A percentile compares a stretch with the other conserved stretches of the same genome.
Evolutionary conservation across 1,140 invertebrate genomes (phyloP).

Genomic region (Drosophila sp.): DNA sequence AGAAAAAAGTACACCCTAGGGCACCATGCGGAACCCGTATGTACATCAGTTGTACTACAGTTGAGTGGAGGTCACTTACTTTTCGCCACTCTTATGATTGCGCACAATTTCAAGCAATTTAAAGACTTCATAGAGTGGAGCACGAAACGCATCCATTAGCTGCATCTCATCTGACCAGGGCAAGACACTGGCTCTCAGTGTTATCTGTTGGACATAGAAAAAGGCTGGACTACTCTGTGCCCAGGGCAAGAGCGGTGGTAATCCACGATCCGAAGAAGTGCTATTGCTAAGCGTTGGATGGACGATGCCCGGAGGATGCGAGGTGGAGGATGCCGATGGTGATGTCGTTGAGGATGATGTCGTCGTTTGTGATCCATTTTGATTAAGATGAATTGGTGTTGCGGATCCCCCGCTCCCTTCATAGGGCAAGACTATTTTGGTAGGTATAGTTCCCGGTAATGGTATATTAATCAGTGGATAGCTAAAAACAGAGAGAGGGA

Average conservation of each 20-base stretch:
- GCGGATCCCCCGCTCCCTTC: conserved; percentile 49
- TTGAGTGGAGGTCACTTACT: conserved; percentile 84
- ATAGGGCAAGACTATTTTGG: conserved; percentile 81
- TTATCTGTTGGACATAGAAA: conserved; percentile 93
- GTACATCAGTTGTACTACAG: conserved; percentile 5
- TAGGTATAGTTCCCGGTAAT: conserved; percentile 82
- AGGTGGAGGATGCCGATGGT: background rate
- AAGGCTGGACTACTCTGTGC: conserved; percentile 85
- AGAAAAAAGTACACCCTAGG: no score
- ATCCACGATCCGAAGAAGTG: conserved; percentile 27
- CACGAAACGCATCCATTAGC: conserved; percentile 94
- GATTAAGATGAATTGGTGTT: conserved; percentile 33
- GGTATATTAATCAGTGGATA: conserved; percentile 82
- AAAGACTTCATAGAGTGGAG: conserved; percentile 93
- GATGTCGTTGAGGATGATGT: background rate
- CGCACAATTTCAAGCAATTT: conserved; percentile 92
- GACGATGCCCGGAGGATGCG: background rate
- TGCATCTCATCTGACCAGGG: conserved; percentile 93
- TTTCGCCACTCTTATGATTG: conserved; percentile 91
- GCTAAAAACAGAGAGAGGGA: conserved; percentile 70
- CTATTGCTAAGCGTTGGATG: conserved; percentile 40
- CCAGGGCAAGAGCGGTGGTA: conserved; percentile 82
- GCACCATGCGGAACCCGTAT: background rate
- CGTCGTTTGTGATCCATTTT: conserved; percentile 29
- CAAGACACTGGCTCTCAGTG: conserved; percentile 88